phyloP scores from a whole-genome alignment of 2,797 vertebrate genomes.

The Silurus aristotelis region DNA sequence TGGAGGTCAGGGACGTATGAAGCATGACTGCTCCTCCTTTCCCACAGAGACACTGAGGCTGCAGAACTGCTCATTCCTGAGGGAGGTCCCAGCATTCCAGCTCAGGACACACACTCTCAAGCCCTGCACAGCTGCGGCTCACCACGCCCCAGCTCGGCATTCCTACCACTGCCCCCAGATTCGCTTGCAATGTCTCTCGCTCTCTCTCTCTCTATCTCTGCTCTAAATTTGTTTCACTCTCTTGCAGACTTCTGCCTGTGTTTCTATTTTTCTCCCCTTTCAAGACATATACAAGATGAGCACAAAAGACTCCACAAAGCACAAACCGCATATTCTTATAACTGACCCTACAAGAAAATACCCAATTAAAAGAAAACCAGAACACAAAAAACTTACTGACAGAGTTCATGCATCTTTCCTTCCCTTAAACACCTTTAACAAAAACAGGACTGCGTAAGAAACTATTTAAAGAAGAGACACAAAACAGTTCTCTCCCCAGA shows the following conservation, averaged over 20 bases:
- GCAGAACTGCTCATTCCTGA: slow-evolving; percentile 50
- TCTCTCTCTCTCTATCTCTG: neutral
- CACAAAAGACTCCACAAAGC: neutral
- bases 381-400: neutral
- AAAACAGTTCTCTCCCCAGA: neutral
- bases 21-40: slow-evolving; percentile 27
- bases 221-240: neutral
- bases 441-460: neutral
- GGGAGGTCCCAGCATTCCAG: slow-evolving; percentile 54
- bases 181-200: neutral
- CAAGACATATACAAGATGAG: neutral
- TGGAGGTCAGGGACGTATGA: slow-evolving; percentile 25
- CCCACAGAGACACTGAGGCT: slow-evolving; percentile 44
- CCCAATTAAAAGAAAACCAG: neutral
- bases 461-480: neutral
- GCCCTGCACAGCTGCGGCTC: slow-evolving; percentile 49
- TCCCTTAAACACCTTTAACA: neutral
- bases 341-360: neutral
- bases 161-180: slow-evolving; percentile 34
- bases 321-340: neutral
- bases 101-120: slow-evolving; percentile 41
- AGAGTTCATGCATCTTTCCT: neutral
- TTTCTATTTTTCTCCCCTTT: neutral
- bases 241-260: neutral
- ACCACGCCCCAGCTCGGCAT: slow-evolving; percentile 48